Base-by-base conservation (phyloP, 1,140 invertebrate genomes). In the Papilio glaucus region DNA sequence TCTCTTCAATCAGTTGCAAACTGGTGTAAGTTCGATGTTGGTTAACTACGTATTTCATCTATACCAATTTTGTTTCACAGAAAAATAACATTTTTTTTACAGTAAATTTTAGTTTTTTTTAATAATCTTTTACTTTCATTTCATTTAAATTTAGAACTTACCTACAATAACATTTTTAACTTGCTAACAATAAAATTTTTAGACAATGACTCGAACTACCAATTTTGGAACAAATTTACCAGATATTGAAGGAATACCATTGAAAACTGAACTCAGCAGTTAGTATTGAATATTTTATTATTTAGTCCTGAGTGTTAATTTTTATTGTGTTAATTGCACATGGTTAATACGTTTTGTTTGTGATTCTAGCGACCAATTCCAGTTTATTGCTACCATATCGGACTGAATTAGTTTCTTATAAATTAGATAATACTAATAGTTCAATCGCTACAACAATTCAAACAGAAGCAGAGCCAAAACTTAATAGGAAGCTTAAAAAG, bases 401-500 rank as follows among this genome's bases (percentile, higher is more conserved):
- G 3, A 0, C n/a, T 29, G 39, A 29, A 4, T 2, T 68, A 18
- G 0, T 26, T 4, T 26, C 65, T 45, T 29, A 68, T n/a, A 45
- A 49, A 41, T 6, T 65, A 21, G 18, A 41, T 38, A 12, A 65
- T 18, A 39, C 33, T 1, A 38, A 65, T 12, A 39, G 15, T 65
- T 65, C 62, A 38, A 21, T 33, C 18, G 18, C 1, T 6, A 39
- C 62, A 65, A 37, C 29, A 42, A 45, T 39, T 21, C 15, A 57
- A 57, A 24, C 15, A 10, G 65, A 68, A 21, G 8, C 65, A 12
- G 65, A 42, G 6, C n/a, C 24, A 45, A 29, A 37, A 69, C n/a
- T 53, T n/a, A 69, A 37, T 69, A 37, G 12, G 10, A 21, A 45
- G 21, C 63, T 74, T 62, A 85, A 79, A 72, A 72, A 69, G 39